Evolutionary conservation across 2,797 vertebrate genomes (phyloP), one percentile per base, ranked within the genome.

Genomic region (Falco naumanni): DNA sequence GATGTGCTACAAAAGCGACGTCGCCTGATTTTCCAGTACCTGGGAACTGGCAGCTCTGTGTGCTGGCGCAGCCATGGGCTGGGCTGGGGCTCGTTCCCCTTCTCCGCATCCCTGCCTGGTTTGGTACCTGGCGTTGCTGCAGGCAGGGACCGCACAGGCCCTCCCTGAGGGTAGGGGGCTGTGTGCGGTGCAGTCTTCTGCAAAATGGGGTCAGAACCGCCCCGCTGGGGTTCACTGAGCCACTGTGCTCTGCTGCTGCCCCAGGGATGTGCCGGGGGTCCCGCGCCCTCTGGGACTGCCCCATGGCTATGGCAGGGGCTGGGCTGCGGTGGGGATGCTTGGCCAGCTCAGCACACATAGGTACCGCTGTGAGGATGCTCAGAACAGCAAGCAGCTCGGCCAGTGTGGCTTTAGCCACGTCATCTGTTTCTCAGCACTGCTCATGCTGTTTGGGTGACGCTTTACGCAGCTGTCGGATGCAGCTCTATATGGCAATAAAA

Each of bases 201-300:
- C 5, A 1, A 53, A 37, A 48, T 2, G 25, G 34, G 53, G 41
- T 53, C 33, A 3, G 14, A 71, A 13, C 15, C 4, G 0, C 51
- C 33, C 17, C 0, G 0, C 6, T 31, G 0, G 3, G 15, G n/a
- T 60, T 84, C 45, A 21, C 25, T 0, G 4, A 39, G 22, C 31
- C 3, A 7, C 61, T 61, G 51, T 8, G 47, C 45, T 29, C 33
- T 15, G 43, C 43, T 45, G 50, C 33, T 31, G 26, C 61, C 54
- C 43, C 13, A 14, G 76, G 71, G 70, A 9, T 50, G 14, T 28
- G 11, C 47, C 0, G 0, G n/a, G n/a, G 34, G 7, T 60, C 53
- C 48, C 2, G 3, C 4, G 1, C 56, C 50, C 63, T 21, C 6
- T 3, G 60, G 71, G 60, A 9, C n/a, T 8, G 8, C 29, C 8